Evolutionary conservation across 1,140 invertebrate species (phyloP).

Genomic region (Leptinotarsa undecemlineata): DNA sequence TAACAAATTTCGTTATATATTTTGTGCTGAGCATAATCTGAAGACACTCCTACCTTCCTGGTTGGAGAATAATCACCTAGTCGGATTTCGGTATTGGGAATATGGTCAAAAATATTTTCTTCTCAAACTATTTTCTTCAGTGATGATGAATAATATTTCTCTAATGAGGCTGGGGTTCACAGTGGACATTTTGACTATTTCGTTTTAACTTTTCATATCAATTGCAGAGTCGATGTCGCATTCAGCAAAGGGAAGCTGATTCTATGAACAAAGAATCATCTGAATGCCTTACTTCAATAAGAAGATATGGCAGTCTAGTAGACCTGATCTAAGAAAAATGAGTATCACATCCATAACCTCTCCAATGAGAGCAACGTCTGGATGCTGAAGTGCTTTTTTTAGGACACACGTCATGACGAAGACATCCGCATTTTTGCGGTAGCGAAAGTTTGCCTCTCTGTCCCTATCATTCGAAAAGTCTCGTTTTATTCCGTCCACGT

Average conservation of each 20-base stretch:
- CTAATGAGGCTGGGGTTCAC: background rate
- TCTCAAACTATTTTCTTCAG: no score
- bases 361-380: background rate
- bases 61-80: no score
- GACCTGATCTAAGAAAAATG: background rate
- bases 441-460: background rate
- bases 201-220: background rate
- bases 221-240: background rate
- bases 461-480: background rate
- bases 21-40: no score
- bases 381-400: background rate
- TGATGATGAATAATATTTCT: no score
- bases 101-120: no score
- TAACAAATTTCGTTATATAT: no score
- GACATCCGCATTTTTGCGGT: background rate
- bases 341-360: background rate
- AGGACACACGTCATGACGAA: background rate
- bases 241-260: background rate
- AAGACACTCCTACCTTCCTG: no score
- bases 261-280: background rate
- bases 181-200: background rate
- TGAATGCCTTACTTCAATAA: background rate
- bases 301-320: background rate
- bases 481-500: background rate
- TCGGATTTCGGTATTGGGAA: no score